Evolutionary conservation across 2,888 invertebrate species (phyloP), one percentile per base, ranked within the genome.

Genomic region (Mystacides longicornis): DNA sequence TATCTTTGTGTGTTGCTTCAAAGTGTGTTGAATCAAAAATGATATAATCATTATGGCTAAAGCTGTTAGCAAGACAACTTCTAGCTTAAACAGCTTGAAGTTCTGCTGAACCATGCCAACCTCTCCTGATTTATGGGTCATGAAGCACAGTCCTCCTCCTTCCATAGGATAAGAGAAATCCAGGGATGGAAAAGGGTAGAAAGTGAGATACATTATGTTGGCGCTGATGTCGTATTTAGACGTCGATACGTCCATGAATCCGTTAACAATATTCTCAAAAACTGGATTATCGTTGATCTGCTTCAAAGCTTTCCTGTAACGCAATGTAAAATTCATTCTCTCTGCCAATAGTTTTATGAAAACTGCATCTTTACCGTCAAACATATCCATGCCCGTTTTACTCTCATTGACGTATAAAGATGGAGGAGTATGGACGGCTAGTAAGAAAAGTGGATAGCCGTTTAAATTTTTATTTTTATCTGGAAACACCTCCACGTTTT

Each of bases 361-460:
- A 52, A 62, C 54, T 2, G 69, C 71, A 55, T 71, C 71, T 16
- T 68, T 68, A n/a, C 71, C 71, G 2, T 58, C 54, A 1, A 71
- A 9, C 0, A 43, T 52, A 2, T 51, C 14, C 0, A 61, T 4
- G 0, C 60, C 60, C 18, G 62, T 53, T 2, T 49, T 54, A 2
- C 7, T 51, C 1, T 56, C n/a, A 0, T 65, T 55, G 2, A 71
- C 52, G 2, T 61, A 50, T 3, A 69, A 64, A 16, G 63, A 67
- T 0, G 70, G 69, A 1, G 63, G 64, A 14, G 65, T 53, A 14
- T 64, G 52, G 57, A 68, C 67, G 2, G 68, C 67, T 1, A 64
- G 62, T 0, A 66, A 59, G 2, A 57, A 55, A 47, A 71, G n/a
- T 5, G 60, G 56, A 33, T 68, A 70, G 14, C 68, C 67, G 46